Evolutionary conservation across 2,888 invertebrate genomes (phyloP).

Genomic region (Isotomurus palustris): DNA sequence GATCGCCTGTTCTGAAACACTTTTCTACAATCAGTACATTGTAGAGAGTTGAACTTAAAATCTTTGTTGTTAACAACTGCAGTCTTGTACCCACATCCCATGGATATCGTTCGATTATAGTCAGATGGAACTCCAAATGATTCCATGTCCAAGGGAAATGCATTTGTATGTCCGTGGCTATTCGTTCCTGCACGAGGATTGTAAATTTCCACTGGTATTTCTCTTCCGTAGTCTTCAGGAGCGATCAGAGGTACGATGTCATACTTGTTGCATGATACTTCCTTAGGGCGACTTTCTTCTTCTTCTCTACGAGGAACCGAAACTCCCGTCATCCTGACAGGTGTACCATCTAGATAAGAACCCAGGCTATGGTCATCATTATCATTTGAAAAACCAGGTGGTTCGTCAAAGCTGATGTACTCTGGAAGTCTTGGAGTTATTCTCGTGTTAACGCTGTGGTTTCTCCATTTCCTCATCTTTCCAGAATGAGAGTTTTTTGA

Average conservation of each 20-base stretch:
- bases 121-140: background rate
- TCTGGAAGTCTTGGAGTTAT: background rate
- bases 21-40: constrained; percentile 3
- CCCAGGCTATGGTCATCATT: too few species aligned
- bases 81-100: constrained; percentile 1
- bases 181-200: background rate
- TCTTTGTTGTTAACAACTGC: background rate
- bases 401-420: background rate
- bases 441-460: too few species aligned
- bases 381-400: too few species aligned
- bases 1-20: background rate
- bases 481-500: too few species aligned
- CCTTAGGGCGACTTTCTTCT: too few species aligned
- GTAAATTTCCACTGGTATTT: background rate
- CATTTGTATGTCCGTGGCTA: background rate
- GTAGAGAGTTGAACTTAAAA: background rate
- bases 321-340: too few species aligned
- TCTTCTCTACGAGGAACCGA: too few species aligned
- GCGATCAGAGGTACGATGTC: background rate
- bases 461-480: too few species aligned
- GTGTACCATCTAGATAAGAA: too few species aligned
- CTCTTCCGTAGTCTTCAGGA: background rate
- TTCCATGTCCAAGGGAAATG: background rate
- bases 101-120: too few species aligned
- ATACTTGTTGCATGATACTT: too few species aligned